Evolutionary conservation across 2,888 invertebrate species (phyloP).

Genomic region (Sphaerophoria rueppellii): DNA sequence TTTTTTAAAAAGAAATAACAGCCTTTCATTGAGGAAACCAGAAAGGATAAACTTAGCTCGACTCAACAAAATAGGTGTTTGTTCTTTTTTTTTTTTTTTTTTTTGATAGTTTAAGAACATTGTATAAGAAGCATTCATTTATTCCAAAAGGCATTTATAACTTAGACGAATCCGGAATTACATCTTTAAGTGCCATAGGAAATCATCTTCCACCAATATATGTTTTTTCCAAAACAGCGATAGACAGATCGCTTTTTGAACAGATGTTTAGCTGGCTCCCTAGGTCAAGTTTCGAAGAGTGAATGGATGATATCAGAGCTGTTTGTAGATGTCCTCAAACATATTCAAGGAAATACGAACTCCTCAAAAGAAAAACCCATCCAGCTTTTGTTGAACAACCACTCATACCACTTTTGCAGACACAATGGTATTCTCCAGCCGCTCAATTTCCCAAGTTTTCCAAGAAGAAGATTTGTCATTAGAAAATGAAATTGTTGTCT

Average conservation of each 20-base stretch:
- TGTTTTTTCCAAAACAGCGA: slow-evolving; percentile 6
- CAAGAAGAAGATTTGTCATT: slow-evolving; percentile 1
- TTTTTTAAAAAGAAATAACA: slow-evolving; percentile 1
- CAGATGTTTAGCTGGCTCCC: not conserved
- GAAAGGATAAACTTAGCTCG: slow-evolving; percentile 1
- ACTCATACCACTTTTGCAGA: slow-evolving; percentile 44
- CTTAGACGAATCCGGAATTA: not conserved
- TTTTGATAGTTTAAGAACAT: slow-evolving; percentile 1
- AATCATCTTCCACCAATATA: not conserved
- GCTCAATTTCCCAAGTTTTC: slow-evolving; percentile 8
- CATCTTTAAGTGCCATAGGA: slow-evolving; percentile 8
- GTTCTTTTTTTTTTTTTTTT: too few species aligned
- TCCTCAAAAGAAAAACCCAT: slow-evolving; percentile 48
- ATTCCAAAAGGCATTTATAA: not conserved
- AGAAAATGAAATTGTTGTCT: not conserved
- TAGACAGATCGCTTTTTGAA: not conserved
- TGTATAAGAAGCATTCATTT: slow-evolving; percentile 2
- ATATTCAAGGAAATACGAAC: slow-evolving; percentile 33
- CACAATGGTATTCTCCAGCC: slow-evolving; percentile 35
- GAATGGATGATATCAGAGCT: not conserved
- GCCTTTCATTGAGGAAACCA: slow-evolving; percentile 4
- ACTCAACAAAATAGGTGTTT: not conserved
- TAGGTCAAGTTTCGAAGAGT: not conserved
- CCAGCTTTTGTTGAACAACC: slow-evolving; percentile 58
- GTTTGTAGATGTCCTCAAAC: slow-evolving; percentile 23